Percentiles rank a stretch among this genome's conserved stretches.
phyloP scores from a whole-genome alignment of 2,797 vertebrate species.

The Spea hammondii region DNA sequence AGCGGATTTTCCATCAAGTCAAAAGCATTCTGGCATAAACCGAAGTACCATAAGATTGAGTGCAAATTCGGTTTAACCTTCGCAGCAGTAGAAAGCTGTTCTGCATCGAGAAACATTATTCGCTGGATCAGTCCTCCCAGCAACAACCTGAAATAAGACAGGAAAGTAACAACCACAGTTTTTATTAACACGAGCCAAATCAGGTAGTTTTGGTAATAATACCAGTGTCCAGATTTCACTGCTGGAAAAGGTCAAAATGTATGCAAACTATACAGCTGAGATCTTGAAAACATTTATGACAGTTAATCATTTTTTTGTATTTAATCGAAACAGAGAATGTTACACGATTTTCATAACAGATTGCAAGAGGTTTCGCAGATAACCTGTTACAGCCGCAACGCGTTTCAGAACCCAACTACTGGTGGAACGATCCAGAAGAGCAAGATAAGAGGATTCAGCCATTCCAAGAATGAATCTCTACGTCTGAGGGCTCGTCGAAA shows the following conservation, averaged over 20 bases:
- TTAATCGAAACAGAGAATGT: not conserved
- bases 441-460: too few relatives aligned
- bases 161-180: not conserved
- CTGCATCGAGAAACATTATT: not conserved
- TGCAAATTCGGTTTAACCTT: conserved; percentile 18
- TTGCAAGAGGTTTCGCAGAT: not conserved
- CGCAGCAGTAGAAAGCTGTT: not conserved
- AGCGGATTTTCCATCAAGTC: not conserved
- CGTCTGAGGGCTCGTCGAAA: too few relatives aligned
- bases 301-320: too few relatives aligned
- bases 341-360: not conserved
- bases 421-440: too few relatives aligned
- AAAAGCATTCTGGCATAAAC: not conserved
- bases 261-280: not conserved
- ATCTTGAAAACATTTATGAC: not conserved
- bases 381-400: not conserved
- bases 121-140: not conserved
- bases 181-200: too few relatives aligned
- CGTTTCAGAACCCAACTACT: too few relatives aligned
- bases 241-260: not conserved
- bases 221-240: not conserved
- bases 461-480: too few relatives aligned
- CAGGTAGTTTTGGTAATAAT: too few relatives aligned
- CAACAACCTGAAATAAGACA: not conserved
- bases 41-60: conserved; percentile 13